Evolutionary conservation across 2,797 vertebrate species (phyloP).

Genomic region (Dromococcyx pavoninus): DNA sequence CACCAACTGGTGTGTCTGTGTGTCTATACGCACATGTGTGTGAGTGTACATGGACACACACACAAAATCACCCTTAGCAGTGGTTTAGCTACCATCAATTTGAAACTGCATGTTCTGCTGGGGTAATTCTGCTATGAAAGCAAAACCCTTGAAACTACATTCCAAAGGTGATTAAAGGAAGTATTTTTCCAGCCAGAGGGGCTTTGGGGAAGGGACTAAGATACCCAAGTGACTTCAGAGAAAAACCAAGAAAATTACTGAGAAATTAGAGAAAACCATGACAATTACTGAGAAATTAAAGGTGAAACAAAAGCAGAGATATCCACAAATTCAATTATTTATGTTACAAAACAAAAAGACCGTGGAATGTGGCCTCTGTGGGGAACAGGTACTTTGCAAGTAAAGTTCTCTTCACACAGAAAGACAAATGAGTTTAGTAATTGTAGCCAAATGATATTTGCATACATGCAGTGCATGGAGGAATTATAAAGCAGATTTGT

Average conservation of each 20-base stretch:
- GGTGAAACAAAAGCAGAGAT: background rate
- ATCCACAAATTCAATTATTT: background rate
- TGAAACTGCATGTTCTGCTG: background rate
- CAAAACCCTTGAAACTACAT: background rate
- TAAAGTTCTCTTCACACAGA: background rate
- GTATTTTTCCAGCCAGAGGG: background rate
- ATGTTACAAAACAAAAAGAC: background rate
- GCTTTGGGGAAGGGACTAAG: background rate
- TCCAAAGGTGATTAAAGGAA: background rate
- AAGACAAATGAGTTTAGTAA: background rate
- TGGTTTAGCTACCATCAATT: background rate
- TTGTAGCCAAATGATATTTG: background rate
- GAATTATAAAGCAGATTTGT: background rate
- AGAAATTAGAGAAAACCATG: background rate
- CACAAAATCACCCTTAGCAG: background rate
- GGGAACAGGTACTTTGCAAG: background rate
- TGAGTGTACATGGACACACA: too few species aligned
- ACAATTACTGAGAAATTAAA: background rate
- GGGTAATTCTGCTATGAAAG: background rate
- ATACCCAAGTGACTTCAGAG: background rate
- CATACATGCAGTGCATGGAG: too few species aligned
- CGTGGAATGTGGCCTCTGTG: background rate
- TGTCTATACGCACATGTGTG: rapidly evolving
- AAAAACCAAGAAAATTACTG: background rate
- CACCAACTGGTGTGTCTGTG: background rate